Conservation (phyloP, 64 coral and sea anemone genomes). For the Hydrozoanthus tunicans region DNA sequence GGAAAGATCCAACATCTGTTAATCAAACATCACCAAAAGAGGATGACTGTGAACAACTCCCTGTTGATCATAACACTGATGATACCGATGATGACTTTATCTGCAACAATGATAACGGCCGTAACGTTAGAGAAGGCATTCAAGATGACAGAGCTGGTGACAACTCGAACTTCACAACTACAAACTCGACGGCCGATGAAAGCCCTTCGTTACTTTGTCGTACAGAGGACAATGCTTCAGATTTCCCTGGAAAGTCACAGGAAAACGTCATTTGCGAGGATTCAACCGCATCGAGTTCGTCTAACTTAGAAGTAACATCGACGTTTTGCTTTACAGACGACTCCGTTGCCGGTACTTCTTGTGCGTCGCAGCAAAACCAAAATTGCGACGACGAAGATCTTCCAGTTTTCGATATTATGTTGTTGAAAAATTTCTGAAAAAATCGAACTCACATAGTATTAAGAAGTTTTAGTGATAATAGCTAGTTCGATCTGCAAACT, state of each 20-base stretch:
- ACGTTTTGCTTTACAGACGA: not conserved
- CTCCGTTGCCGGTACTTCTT: not conserved
- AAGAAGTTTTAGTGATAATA: too few species aligned
- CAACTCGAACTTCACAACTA: not conserved
- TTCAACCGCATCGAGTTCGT: not conserved
- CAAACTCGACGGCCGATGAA: not conserved
- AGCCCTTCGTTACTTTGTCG: too few species aligned
- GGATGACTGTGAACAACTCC: not conserved
- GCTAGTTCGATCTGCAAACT: too few species aligned
- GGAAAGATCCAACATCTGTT: not conserved
- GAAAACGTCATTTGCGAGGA: not conserved
- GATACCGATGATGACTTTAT: not conserved
- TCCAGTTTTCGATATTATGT: slow-evolving; percentile 50
- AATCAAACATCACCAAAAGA: not conserved
- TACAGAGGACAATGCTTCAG: not conserved
- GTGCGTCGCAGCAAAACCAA: not conserved
- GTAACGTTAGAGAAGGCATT: not conserved
- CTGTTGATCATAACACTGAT: not conserved
- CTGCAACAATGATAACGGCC: not conserved
- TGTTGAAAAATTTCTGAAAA: not conserved
- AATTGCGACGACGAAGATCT: not conserved
- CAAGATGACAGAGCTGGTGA: not conserved
- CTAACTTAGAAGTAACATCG: not conserved
- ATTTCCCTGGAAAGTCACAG: not conserved
- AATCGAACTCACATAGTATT: not conserved